phyloP scores from a whole-genome alignment of 2,888 invertebrate species.

The Idaea dimidiata region DNA sequence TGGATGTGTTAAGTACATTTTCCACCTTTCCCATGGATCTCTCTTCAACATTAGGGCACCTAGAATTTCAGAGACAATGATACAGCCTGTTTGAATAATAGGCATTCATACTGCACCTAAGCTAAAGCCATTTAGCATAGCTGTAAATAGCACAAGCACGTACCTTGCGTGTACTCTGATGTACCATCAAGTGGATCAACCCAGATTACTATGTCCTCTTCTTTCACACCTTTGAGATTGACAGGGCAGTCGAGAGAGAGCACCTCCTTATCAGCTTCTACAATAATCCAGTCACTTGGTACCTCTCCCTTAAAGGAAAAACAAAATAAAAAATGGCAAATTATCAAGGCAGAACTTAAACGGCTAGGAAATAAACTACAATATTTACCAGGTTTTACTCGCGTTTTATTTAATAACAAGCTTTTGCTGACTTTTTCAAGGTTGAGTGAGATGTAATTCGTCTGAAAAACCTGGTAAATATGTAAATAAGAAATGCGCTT shows the following conservation, averaged over 20 bases:
- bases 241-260: conserved; percentile 83
- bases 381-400: too few species aligned
- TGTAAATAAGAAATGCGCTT: too few species aligned
- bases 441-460: too few species aligned
- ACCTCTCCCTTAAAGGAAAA: conserved; percentile 59
- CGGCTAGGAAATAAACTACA: not conserved
- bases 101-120: conserved; percentile 12
- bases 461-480: too few species aligned
- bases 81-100: not conserved
- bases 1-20: conserved; percentile 77
- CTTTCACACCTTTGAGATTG: conserved; percentile 82
- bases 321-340: not conserved
- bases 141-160: conserved; percentile 20
- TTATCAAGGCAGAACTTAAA: not conserved
- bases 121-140: conserved; percentile 10
- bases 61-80: conserved; percentile 55
- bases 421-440: too few species aligned
- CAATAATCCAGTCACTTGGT: conserved; percentile 88
- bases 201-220: conserved; percentile 96
- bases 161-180: conserved; percentile 96
- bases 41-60: conserved; percentile 80
- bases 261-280: conserved; percentile 86
- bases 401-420: too few species aligned
- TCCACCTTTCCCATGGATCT: conserved; percentile 79
- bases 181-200: conserved; percentile 99